phyloP scores from a whole-genome alignment of 1,140 invertebrate genomes.

The Phymastichus coffea region DNA sequence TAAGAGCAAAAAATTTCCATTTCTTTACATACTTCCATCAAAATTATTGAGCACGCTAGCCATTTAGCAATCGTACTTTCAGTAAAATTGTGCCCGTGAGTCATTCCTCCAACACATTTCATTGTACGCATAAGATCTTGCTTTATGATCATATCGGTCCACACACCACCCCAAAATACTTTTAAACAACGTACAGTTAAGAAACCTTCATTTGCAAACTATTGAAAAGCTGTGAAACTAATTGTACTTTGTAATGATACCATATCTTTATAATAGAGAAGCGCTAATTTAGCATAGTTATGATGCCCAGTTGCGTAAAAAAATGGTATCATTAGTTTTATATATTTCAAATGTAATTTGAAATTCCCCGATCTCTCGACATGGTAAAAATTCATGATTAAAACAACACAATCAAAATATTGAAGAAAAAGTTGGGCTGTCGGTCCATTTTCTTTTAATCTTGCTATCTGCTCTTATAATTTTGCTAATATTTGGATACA shows the following conservation, averaged over 20 bases:
- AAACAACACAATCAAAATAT: too few species aligned
- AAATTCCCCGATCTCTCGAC: too few species aligned
- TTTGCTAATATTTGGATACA: not conserved
- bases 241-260: not conserved
- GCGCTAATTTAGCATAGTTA: not conserved
- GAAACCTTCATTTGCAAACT: not conserved
- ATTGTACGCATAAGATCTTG: not conserved
- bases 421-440: too few species aligned
- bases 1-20: not conserved
- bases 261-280: not conserved
- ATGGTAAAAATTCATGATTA: too few species aligned
- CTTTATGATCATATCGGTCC: not conserved
- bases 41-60: not conserved
- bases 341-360: too few species aligned
- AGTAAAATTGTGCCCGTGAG: not conserved
- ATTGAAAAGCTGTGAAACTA: not conserved
- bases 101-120: not conserved
- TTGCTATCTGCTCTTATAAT: not conserved
- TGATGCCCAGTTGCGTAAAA: not conserved
- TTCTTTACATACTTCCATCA: not conserved
- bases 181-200: too few species aligned
- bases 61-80: not conserved
- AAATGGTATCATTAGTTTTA: too few species aligned
- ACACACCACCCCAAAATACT: not conserved
- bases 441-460: too few species aligned